Conservation (phyloP, 2,797 vertebrate species). For the Luscinia luscinia region DNA sequence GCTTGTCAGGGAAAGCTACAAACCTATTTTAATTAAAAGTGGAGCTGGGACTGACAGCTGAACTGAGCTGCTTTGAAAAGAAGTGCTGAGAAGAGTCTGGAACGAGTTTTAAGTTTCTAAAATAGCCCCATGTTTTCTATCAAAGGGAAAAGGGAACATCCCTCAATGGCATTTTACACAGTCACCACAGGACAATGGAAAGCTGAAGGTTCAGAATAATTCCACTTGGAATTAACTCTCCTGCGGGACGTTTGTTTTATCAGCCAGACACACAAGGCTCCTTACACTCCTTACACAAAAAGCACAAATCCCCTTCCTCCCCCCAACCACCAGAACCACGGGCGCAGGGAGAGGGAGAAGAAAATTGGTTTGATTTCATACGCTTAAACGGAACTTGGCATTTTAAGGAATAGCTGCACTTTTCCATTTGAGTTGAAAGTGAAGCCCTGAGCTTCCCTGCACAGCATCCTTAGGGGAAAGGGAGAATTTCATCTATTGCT, state of each 20-base stretch:
- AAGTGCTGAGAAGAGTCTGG: constrained; percentile 22
- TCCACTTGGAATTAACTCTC: background rate
- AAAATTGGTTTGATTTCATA: background rate
- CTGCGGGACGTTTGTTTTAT: background rate
- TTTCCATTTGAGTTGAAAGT: background rate
- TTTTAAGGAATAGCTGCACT: background rate
- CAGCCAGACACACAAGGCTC: background rate
- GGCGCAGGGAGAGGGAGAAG: background rate
- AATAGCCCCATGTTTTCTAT: constrained; percentile 34
- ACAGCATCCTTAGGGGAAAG: background rate
- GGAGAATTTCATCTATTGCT: background rate
- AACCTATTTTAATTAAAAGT: constrained; percentile 48
- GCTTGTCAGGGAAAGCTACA: constrained; percentile 30
- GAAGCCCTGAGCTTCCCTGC: background rate
- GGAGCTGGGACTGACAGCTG: constrained; percentile 41
- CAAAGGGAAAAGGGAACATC: constrained; percentile 49
- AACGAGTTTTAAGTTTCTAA: constrained; percentile 49
- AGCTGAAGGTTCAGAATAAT: constrained; percentile 1
- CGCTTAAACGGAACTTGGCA: background rate
- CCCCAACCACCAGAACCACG: background rate
- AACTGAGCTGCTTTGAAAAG: constrained; percentile 43
- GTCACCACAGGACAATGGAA: constrained; percentile 9
- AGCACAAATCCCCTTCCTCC: background rate
- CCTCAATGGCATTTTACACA: constrained; percentile 44
- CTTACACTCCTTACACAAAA: background rate